Evolutionary conservation across 1,140 invertebrate genomes (phyloP).

Genomic region (Caenorhabditis brenneri): DNA sequence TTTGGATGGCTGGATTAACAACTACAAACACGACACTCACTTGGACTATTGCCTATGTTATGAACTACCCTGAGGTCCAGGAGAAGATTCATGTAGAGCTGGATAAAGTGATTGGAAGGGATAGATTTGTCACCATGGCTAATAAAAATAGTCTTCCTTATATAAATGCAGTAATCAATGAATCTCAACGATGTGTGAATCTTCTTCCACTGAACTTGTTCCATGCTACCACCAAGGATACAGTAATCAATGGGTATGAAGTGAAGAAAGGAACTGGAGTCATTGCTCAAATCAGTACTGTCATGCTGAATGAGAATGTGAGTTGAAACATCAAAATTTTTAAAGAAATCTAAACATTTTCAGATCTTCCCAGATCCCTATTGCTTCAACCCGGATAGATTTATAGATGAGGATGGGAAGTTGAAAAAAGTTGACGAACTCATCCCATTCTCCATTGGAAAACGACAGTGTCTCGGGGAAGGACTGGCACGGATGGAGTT

Average conservation of each 20-base stretch:
- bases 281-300: slow-evolving; percentile 83
- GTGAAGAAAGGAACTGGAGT: slow-evolving; percentile 78
- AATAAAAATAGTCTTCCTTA: slow-evolving; percentile 61
- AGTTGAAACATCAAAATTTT: not conserved
- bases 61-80: slow-evolving; percentile 74
- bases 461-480: too few species aligned
- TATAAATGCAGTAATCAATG: slow-evolving; percentile 49
- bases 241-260: slow-evolving; percentile 77
- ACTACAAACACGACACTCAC: slow-evolving; percentile 80
- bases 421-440: too few species aligned
- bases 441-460: too few species aligned
- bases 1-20: slow-evolving; percentile 67
- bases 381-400: too few species aligned
- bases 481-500: too few species aligned
- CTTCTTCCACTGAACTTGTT: slow-evolving; percentile 49
- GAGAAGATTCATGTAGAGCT: slow-evolving; percentile 71
- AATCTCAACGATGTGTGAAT: slow-evolving; percentile 54
- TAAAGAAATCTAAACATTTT: not conserved
- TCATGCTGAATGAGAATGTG: slow-evolving; percentile 81
- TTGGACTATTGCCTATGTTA: slow-evolving; percentile 78
- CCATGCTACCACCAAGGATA: slow-evolving; percentile 73
- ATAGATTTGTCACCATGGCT: slow-evolving; percentile 59
- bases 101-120: slow-evolving; percentile 60
- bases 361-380: not conserved
- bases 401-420: too few species aligned